These are phyloP conservation scores for Eudasyphora cyanicolor DNA, from an alignment of 2,888 invertebrate genomes.

Conservation along the genomic window DNA sequence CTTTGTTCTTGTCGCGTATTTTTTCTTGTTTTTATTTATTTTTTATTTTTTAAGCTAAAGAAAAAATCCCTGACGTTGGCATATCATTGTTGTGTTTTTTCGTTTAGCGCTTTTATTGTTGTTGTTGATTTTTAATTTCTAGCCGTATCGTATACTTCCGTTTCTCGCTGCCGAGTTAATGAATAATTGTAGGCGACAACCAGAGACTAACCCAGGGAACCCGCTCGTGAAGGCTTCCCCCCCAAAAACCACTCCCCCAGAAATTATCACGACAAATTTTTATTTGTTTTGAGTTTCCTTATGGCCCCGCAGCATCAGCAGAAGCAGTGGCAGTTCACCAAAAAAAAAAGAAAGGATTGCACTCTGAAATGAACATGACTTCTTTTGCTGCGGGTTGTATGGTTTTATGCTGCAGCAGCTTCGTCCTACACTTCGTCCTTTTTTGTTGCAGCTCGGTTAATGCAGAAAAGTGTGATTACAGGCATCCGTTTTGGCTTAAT, in stretches of 20 bases:
- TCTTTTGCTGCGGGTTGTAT: constrained; percentile 62
- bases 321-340: constrained; percentile 10
- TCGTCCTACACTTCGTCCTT: constrained; percentile 71
- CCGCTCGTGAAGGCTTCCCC: no score
- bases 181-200: constrained; percentile 66
- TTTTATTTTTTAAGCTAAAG: neutral
- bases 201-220: constrained; percentile 47
- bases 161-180: constrained; percentile 59
- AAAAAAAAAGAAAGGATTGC: constrained; percentile 68
- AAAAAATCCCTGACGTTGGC: constrained; percentile 73
- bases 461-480: constrained; percentile 76
- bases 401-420: constrained; percentile 69
- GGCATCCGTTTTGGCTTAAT: constrained; percentile 78
- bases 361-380: constrained; percentile 64
- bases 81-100: constrained; percentile 61
- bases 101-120: constrained; percentile 27
- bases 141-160: constrained; percentile 60
- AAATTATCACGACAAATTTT: constrained; percentile 69
- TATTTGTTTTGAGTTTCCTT: constrained; percentile 78
- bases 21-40: constrained; percentile 66
- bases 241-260: constrained; percentile 27
- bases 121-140: constrained; percentile 53
- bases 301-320: constrained; percentile 56
- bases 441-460: constrained; percentile 27
- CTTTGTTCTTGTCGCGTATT: constrained; percentile 70